Evolutionary conservation across 2,113 vertebrate genomes (phyloP).

Genomic region (Lonchura striata): DNA sequence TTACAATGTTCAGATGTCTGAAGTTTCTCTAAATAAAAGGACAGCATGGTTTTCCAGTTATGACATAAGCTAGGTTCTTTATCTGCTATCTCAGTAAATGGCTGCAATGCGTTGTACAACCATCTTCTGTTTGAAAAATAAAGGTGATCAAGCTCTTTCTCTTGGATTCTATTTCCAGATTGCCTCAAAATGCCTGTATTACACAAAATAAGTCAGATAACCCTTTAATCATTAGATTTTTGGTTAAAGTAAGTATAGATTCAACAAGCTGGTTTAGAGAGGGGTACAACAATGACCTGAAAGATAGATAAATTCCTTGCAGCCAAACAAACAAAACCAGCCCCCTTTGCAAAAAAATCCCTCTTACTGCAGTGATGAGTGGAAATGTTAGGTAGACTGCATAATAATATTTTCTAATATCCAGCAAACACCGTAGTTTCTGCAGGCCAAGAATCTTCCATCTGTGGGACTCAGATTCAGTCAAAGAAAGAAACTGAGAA

Average conservation of each 20-base stretch:
- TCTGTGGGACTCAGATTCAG: too few relatives aligned
- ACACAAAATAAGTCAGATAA: background rate
- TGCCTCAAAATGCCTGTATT: background rate
- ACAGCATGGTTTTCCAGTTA: background rate
- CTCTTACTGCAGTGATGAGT: background rate
- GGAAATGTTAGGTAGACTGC: background rate
- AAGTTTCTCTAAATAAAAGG: background rate
- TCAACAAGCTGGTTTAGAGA: background rate
- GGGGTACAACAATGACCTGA: background rate
- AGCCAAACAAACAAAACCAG: background rate
- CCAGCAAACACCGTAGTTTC: background rate
- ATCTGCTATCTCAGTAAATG: background rate
- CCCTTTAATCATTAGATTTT: background rate
- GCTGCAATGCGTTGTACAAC: background rate
- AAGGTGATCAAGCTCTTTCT: background rate
- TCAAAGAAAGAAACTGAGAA: too few relatives aligned
- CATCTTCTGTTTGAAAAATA: background rate
- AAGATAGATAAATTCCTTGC: background rate
- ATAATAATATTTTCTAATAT: background rate
- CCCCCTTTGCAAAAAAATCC: too few relatives aligned
- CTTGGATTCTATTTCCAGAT: background rate
- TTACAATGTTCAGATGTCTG: background rate
- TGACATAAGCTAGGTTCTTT: background rate
- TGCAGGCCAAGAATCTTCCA: background rate
- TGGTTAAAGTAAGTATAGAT: background rate